These are phyloP conservation scores for Eudasyphora cyanicolor DNA, from an alignment of 2,888 invertebrate genomes.

Conservation along the genomic window DNA sequence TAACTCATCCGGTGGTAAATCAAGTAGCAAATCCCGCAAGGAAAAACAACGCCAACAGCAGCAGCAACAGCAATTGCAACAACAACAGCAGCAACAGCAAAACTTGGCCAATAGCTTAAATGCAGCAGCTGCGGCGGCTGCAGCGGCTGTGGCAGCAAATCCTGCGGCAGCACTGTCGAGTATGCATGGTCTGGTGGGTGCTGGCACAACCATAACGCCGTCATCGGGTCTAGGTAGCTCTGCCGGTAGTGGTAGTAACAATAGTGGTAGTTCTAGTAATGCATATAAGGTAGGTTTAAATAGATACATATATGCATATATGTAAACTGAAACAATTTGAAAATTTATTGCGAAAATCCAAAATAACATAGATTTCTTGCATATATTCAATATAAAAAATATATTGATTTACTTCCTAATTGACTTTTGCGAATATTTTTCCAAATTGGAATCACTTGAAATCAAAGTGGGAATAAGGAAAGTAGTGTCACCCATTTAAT, in stretches of 20 bases:
- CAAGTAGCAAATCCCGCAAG: slow-evolving; percentile 78
- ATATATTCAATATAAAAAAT: too few relatives aligned
- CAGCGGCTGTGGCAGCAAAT: slow-evolving; percentile 74
- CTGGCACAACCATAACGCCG: slow-evolving; percentile 76
- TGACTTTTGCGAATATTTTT: too few relatives aligned
- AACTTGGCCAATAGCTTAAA: slow-evolving; percentile 77
- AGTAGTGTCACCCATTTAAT: too few relatives aligned
- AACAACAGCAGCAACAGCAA: slow-evolving; percentile 75
- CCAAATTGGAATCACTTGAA: too few relatives aligned
- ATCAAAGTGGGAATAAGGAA: too few relatives aligned
- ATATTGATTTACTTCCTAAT: too few relatives aligned
- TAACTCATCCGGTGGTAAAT: slow-evolving; percentile 73
- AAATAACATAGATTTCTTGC: too few relatives aligned
- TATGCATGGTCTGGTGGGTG: slow-evolving; percentile 77
- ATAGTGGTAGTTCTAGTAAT: slow-evolving; percentile 70
- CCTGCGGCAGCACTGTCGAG: slow-evolving; percentile 75
- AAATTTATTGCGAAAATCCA: background rate
- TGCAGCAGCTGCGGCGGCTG: slow-evolving; percentile 76
- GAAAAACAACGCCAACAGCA: slow-evolving; percentile 78
- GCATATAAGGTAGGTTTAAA: slow-evolving; percentile 74
- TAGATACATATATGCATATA: background rate
- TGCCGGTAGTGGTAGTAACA: slow-evolving; percentile 70
- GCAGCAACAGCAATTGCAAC: slow-evolving; percentile 74
- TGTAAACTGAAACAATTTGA: background rate
- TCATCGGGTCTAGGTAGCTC: slow-evolving; percentile 71